Percentiles rank a stretch among this genome's conserved stretches.
These are phyloP conservation scores for Myotis pilosus DNA, from an alignment of 2,797 vertebrate genomes.

Conservation along the genomic window DNA sequence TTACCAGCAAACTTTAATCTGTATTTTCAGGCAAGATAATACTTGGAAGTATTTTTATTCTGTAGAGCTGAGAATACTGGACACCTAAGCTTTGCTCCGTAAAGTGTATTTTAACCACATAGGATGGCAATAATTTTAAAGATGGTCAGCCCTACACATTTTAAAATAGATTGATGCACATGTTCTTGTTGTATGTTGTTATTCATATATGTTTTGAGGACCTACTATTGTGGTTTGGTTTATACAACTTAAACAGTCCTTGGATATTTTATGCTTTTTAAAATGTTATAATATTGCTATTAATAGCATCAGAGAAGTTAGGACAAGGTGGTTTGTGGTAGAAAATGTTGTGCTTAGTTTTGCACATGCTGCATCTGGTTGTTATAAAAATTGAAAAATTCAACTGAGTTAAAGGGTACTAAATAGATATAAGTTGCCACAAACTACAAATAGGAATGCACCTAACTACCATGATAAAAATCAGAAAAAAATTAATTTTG, in stretches of 20 bases:
- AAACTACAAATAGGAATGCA: background rate
- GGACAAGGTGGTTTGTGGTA: background rate
- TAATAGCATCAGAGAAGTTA: background rate
- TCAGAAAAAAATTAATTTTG: background rate
- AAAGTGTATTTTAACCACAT: conserved; percentile 8
- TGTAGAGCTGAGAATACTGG: background rate
- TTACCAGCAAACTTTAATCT: conserved; percentile 54
- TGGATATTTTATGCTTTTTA: background rate
- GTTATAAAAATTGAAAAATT: background rate
- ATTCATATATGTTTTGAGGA: background rate
- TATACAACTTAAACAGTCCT: background rate
- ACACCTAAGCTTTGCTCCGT: conserved; percentile 1
- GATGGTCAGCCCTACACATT: background rate
- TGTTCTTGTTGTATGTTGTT: background rate
- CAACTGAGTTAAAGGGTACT: background rate
- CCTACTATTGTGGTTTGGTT: background rate
- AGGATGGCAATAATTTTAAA: background rate
- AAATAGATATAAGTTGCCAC: background rate
- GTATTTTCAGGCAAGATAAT: conserved; percentile 23
- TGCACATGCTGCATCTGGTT: background rate
- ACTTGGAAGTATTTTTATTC: conserved; percentile 45
- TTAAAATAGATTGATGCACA: background rate
- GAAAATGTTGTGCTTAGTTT: background rate
- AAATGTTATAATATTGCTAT: background rate
- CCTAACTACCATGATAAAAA: background rate